Evolutionary conservation across 2,888 invertebrate species (phyloP).

Genomic region (Atrina japonica): DNA sequence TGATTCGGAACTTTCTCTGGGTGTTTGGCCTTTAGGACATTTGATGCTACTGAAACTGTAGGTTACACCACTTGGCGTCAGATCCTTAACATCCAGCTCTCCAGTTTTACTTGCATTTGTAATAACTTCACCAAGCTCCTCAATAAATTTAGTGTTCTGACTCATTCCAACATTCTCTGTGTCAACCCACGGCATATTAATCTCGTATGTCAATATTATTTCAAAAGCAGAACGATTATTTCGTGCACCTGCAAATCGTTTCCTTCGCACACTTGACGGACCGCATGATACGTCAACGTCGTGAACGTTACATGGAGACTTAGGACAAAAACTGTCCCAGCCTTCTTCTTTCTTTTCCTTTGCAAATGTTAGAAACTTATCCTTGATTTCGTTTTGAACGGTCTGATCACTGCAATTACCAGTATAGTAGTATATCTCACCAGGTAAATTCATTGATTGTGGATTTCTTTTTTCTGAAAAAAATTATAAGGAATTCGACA

Average conservation of each 20-base stretch:
- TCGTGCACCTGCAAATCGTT: not conserved
- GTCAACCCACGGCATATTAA: too few relatives aligned
- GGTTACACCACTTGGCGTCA: not conserved
- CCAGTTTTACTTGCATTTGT: too few relatives aligned
- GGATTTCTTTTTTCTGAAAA: slow-evolving; percentile 15
- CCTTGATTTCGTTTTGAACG: slow-evolving; percentile 9
- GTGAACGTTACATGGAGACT: slow-evolving; percentile 16
- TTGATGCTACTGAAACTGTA: not conserved
- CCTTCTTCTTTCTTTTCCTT: not conserved
- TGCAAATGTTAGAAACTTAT: slow-evolving; percentile 24
- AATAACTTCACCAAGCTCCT: too few relatives aligned
- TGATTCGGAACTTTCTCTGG: not conserved
- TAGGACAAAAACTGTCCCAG: slow-evolving; percentile 14
- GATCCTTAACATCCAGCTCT: too few relatives aligned
- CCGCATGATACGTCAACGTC: slow-evolving; percentile 23
- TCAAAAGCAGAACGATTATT: too few relatives aligned
- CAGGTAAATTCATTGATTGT: not conserved
- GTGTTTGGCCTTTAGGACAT: not conserved
- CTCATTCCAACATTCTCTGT: too few relatives aligned
- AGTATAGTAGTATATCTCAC: slow-evolving; percentile 23
- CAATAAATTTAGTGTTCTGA: too few relatives aligned
- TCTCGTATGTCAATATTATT: too few relatives aligned
- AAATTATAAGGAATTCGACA: too few relatives aligned
- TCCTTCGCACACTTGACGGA: not conserved
- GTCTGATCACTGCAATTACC: slow-evolving; percentile 25